Evolutionary conservation across 1,140 invertebrate species (phyloP).

Genomic region (Samia ricini): DNA sequence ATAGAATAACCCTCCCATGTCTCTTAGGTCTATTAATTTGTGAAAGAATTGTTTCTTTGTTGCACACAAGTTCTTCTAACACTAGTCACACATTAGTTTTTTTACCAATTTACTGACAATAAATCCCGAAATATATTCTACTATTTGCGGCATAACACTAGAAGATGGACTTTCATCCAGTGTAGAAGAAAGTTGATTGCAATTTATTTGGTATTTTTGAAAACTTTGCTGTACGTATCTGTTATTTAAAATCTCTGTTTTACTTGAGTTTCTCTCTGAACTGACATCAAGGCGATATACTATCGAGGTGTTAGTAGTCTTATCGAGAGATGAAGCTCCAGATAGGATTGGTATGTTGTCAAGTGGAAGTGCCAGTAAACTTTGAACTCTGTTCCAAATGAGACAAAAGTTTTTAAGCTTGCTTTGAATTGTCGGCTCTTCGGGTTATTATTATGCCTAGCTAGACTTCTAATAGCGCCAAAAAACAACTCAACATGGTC

Average conservation of each 20-base stretch:
- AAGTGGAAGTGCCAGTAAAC: not conserved
- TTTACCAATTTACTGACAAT: conserved; percentile 1
- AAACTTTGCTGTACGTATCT: not conserved
- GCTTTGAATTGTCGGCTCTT: no score
- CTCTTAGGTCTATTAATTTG: not conserved
- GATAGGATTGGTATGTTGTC: no score
- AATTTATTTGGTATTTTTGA: not conserved
- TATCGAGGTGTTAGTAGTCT: not conserved
- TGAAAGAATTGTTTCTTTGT: not conserved
- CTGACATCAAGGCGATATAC: not conserved
- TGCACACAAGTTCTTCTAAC: not conserved
- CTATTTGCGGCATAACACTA: not conserved
- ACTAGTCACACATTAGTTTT: conserved; percentile 18
- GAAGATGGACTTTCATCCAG: no score
- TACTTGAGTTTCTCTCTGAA: not conserved
- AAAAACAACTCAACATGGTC: no score
- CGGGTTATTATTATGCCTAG: no score
- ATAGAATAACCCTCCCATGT: not conserved
- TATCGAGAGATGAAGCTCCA: not conserved
- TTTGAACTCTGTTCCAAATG: no score
- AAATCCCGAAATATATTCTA: conserved; percentile 7
- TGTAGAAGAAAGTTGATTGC: conserved; percentile 1
- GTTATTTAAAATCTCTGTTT: not conserved
- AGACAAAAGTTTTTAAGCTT: no score
- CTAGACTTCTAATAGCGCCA: no score